Evolutionary conservation across 2,888 invertebrate species (phyloP), one percentile per base, ranked within the genome.

Genomic region (Acleris cristana): DNA sequence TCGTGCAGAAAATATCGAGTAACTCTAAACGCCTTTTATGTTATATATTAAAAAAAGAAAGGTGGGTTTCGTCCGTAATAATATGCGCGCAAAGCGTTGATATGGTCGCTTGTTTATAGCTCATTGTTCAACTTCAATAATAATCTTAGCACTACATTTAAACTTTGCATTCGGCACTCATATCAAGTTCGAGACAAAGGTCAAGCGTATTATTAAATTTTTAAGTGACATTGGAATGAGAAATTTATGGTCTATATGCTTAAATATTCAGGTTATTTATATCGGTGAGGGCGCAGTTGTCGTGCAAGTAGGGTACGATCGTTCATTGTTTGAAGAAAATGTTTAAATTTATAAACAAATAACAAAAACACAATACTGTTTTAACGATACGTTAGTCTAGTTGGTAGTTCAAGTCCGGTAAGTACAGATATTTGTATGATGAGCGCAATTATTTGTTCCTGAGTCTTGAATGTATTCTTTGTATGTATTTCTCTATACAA

Each of bases 101-200:
- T 90, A 86, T 84, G 82, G 80, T 77, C 77, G 79, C 80, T 81
- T 87, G 83, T 91, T 91, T 91, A 92, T 90, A 79, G 85, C 85
- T 81, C 83, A 92, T 92, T 91, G 90, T 92, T 90, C 86, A 82
- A 81, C 64, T 69, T 69, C 75, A 76, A 83, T 86, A 82, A 85
- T 86, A 85, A 83, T 83, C 82, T 86, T 84, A 85, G 81, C 85
- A 84, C 81, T 78, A 82, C 80, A 86, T 89, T 85, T 81, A 86
- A 82, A 84, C 80, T 79, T 82, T 85, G 66, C 83, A 84, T 80
- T 85, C 84, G 83, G 81, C 65, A 66, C 72, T 76, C 79, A 86
- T 81, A 82, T 86, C 81, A 79, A 80, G 81, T 78, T 77, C 76
- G 78, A 79, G 75, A 74, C 74, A 79, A 81, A 85, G 86, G 85